These are phyloP conservation scores for Cephus spinipes DNA, from an alignment of 2,888 invertebrate species.

Conservation along the genomic window DNA sequence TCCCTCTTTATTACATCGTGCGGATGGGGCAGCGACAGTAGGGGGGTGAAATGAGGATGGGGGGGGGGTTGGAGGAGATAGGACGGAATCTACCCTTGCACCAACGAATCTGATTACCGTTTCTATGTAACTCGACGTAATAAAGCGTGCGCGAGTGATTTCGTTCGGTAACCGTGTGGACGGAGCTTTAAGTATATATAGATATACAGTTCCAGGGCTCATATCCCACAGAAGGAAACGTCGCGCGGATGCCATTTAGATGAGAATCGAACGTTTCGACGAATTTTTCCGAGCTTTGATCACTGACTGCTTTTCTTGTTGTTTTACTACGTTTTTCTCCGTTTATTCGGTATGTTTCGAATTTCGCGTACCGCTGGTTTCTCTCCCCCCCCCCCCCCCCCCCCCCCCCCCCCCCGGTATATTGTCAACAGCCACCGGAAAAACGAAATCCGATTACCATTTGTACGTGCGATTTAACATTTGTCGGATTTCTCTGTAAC, in stretches of 20 bases:
- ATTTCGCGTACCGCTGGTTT: neutral
- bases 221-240: neutral
- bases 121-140: neutral
- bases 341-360: neutral
- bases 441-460: neutral
- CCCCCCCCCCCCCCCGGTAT: too few relatives aligned
- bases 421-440: neutral
- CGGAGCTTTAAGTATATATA: neutral
- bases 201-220: neutral
- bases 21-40: neutral
- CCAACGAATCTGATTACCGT: neutral
- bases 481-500: neutral
- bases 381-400: too few relatives aligned
- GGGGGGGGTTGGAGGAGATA: too few relatives aligned
- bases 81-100: neutral
- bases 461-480: neutral
- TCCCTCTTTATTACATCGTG: constrained; percentile 14
- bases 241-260: neutral
- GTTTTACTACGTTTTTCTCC: too few relatives aligned
- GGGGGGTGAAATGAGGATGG: neutral
- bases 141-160: neutral
- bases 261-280: too few relatives aligned
- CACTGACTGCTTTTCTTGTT: too few relatives aligned
- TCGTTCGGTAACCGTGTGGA: neutral
- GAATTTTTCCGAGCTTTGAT: too few relatives aligned